Base-by-base conservation (phyloP, 1,140 invertebrate genomes). In the Parapsyche elsis region DNA sequence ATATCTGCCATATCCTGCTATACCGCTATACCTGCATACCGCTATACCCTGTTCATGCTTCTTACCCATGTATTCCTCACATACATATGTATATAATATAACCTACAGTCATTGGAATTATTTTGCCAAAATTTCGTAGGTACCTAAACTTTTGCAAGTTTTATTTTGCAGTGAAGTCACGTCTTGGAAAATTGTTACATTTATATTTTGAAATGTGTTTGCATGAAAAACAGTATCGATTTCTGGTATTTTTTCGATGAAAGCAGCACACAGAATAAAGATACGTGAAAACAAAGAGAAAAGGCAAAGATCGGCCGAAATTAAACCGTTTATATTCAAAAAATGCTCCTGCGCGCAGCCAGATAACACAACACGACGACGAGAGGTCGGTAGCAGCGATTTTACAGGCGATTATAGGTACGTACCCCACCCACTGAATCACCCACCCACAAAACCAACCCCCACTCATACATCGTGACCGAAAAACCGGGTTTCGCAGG, bases 261-360 rank as follows among this genome's bases (percentile, higher is more conserved):
- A 16, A 46, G 7, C 45, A 9, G 57, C 5, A 21, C 9, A 12
- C 61, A 21, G 12, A 67, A 67, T 16, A 24, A 24, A 67, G 49
- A 53, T 53, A 61, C 14, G 9, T 19, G 57, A 9, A 61, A 61
- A 53, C 12, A 38, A 30, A 26, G 19, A 23, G 74, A 61, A 23
- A 49, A 76, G 9, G 30, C 53, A 61, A 14, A 26, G 30, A 81
- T 64, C 75, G 75, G 76, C 59, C 75, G 73, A 83, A 83, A 83
- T 83, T 75, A 45, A 83, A 83, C 80, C 81, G 80, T 83, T 83
- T 83, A 83, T 83, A 83, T 83, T 83, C 81, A 80, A 83, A 82
- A 83, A 83, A 80, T 80, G 81, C 79, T 80, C 59, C 81, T 78
- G 81, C 77, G 79, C 70, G 73, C 71, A 9, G 71, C 38, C 38